phyloP scores from a whole-genome alignment of 37 sponge, comb jelly and placozoan species.

The Chondrilla cf. caribensis region DNA sequence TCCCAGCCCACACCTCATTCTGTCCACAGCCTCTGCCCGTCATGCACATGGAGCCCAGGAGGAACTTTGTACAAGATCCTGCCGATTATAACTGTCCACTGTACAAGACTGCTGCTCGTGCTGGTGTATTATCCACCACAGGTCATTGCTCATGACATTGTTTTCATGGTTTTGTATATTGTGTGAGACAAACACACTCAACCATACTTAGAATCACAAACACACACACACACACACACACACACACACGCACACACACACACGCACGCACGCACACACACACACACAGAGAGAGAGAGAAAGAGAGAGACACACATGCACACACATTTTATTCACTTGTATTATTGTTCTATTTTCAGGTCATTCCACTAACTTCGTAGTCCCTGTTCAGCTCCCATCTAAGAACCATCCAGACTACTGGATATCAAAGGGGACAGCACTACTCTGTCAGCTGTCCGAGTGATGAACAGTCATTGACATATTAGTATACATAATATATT shows the following conservation, averaged over 20 bases:
- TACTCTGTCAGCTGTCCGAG: conserved; percentile 91
- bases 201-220: too few relatives aligned
- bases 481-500: not conserved
- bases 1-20: not conserved
- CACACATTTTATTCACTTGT: too few relatives aligned
- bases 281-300: too few relatives aligned
- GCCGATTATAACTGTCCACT: conserved; percentile 69
- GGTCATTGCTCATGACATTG: conserved; percentile 44
- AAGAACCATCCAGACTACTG: conserved; percentile 78
- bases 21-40: conserved; percentile 61
- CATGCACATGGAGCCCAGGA: conserved; percentile 87
- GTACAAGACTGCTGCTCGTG: conserved; percentile 86
- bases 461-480: conserved; percentile 19
- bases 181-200: too few relatives aligned
- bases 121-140: conserved; percentile 92
- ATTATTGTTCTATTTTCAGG: too few relatives aligned
- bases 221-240: too few relatives aligned
- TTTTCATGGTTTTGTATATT: too few relatives aligned
- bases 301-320: too few relatives aligned
- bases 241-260: too few relatives aligned
- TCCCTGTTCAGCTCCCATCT: conserved; percentile 88
- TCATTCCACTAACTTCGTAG: conserved; percentile 99
- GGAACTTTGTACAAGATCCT: conserved; percentile 58
- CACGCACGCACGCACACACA: too few relatives aligned
- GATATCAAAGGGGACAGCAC: conserved; percentile 95